These are phyloP conservation scores for Hypselothyrea guttata DNA, from an alignment of 2,888 invertebrate species.

Conservation along the genomic window DNA sequence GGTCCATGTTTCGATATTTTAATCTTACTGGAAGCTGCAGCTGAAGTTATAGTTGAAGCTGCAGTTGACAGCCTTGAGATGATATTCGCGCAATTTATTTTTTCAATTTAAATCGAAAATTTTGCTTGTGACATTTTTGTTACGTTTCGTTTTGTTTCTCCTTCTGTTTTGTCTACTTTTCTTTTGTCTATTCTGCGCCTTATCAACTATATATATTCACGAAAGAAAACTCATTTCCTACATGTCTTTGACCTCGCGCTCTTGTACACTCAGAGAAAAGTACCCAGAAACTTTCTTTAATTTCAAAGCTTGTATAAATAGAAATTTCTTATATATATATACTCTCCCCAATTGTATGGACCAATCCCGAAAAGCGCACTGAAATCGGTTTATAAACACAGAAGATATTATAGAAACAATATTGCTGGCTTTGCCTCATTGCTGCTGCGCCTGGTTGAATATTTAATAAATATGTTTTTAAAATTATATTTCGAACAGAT, in stretches of 20 bases:
- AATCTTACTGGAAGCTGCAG: constrained; percentile 51
- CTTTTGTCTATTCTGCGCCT: constrained; percentile 21
- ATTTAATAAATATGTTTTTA: too few species aligned
- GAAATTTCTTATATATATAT: too few species aligned
- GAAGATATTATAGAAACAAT: too few species aligned
- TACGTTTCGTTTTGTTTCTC: constrained; percentile 24
- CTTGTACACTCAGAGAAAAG: background rate
- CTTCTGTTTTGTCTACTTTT: constrained; percentile 6
- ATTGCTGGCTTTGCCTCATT: too few species aligned
- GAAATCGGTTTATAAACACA: too few species aligned
- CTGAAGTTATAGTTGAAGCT: constrained; percentile 27
- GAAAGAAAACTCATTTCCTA: constrained; percentile 25
- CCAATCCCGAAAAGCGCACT: too few species aligned
- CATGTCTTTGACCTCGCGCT: constrained; percentile 35
- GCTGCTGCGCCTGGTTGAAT: too few species aligned
- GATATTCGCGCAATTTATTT: constrained; percentile 62
- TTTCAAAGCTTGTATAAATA: background rate
- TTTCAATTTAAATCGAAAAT: constrained; percentile 29
- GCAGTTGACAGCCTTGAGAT: constrained; percentile 55
- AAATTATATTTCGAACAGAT: too few species aligned
- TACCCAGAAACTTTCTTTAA: constrained; percentile 1
- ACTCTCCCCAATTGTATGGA: too few species aligned
- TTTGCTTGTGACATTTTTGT: constrained; percentile 53
- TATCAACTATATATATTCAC: constrained; percentile 2
- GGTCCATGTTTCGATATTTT: constrained; percentile 56